These are phyloP conservation scores for Drepana arcuata DNA, from an alignment of 1,140 invertebrate species.

Conservation along the genomic window DNA sequence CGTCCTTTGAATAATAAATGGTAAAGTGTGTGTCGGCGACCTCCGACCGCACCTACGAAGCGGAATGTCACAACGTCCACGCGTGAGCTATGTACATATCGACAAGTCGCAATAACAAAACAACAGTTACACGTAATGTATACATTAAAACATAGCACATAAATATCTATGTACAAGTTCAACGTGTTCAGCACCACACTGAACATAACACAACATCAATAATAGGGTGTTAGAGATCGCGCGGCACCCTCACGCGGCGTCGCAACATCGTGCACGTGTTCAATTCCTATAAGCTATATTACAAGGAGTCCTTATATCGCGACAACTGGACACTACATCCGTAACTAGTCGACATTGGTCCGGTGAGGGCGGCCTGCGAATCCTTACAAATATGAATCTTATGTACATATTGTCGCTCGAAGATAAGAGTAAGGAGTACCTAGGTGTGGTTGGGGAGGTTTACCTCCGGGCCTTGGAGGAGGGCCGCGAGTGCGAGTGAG, in stretches of 20 bases:
- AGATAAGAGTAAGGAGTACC: constrained; percentile 64
- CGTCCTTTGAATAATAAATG: constrained; percentile 24
- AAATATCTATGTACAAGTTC: constrained; percentile 55
- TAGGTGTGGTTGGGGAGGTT: constrained; percentile 21
- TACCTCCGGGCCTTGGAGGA: constrained; percentile 70
- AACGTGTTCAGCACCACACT: constrained; percentile 39
- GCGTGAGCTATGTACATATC: constrained; percentile 65
- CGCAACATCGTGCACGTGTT: constrained; percentile 14
- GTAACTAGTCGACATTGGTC: background rate
- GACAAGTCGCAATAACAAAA: constrained; percentile 67
- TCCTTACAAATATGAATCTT: constrained; percentile 69
- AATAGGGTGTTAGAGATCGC: constrained; percentile 36
- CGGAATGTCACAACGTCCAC: constrained; percentile 42
- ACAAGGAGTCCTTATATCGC: constrained; percentile 8
- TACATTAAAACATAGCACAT: constrained; percentile 59
- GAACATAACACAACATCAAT: too few species aligned
- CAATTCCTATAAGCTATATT: constrained; percentile 46
- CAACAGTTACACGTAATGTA: constrained; percentile 49
- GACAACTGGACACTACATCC: background rate
- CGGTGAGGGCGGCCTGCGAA: constrained; percentile 14
- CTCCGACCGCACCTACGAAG: constrained; percentile 29
- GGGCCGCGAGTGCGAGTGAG: constrained; percentile 65
- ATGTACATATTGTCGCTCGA: constrained; percentile 73
- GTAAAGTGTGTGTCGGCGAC: constrained; percentile 26
- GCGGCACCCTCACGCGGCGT: constrained; percentile 33